phyloP scores from a whole-genome alignment of 1,140 invertebrate genomes.

The Gryllus bimaculatus region DNA sequence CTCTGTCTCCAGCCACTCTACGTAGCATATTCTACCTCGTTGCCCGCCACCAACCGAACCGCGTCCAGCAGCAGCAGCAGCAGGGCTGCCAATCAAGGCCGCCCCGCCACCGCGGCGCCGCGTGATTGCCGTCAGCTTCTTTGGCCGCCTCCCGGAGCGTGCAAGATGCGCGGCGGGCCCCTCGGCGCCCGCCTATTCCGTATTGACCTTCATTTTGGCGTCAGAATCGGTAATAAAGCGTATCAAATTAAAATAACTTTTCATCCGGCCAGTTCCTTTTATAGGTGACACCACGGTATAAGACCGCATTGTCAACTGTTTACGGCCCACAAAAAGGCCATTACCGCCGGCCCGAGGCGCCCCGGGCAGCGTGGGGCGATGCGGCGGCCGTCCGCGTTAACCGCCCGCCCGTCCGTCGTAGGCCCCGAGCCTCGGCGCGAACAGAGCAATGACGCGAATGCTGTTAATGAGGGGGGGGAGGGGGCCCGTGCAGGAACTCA shows the following conservation, averaged over 20 bases:
- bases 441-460: neutral
- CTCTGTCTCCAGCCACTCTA: too few relatives aligned
- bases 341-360: neutral
- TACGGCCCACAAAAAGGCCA: constrained; percentile 16
- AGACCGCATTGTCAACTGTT: constrained; percentile 18
- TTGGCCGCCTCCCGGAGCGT: too few relatives aligned
- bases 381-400: neutral
- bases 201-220: constrained; percentile 7
- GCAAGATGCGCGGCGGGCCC: too few relatives aligned
- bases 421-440: too few relatives aligned
- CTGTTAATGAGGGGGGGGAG: neutral
- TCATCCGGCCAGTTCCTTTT: constrained; percentile 10
- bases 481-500: neutral
- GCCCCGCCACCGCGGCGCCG: too few relatives aligned
- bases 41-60: too few relatives aligned
- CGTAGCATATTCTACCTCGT: too few relatives aligned
- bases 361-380: neutral
- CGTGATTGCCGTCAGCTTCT: too few relatives aligned
- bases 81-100: too few relatives aligned
- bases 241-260: constrained; percentile 17
- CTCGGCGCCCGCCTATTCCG: neutral
- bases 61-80: too few relatives aligned
- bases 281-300: constrained; percentile 6
- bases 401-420: too few relatives aligned
- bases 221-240: constrained; percentile 20